Evolutionary conservation across 2,797 vertebrate species (phyloP).

Genomic region (Acanthiza pusilla): DNA sequence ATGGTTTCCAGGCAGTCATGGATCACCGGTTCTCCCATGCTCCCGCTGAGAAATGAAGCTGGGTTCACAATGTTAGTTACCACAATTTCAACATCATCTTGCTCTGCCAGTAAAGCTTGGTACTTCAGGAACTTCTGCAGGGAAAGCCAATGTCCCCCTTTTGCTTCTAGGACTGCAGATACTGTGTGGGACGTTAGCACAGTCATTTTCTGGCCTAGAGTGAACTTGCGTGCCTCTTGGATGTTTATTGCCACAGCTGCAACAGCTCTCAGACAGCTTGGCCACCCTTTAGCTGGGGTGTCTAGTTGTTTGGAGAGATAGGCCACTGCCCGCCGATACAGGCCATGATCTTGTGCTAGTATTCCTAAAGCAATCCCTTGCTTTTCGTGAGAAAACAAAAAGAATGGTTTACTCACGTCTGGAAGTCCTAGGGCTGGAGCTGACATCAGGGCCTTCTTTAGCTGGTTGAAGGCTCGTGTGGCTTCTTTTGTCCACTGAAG

Average conservation of each 20-base stretch:
- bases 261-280: too few relatives aligned
- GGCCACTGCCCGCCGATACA: too few relatives aligned
- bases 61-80: neutral
- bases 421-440: neutral
- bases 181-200: neutral
- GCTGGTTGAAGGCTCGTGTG: fast-evolving
- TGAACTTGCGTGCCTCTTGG: neutral
- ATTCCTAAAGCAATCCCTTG: too few relatives aligned
- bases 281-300: too few relatives aligned
- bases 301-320: neutral
- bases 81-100: neutral
- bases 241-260: neutral
- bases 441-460: neutral
- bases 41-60: neutral
- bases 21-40: neutral
- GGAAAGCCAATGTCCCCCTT: neutral
- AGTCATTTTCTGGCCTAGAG: neutral
- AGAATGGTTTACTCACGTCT: neutral
- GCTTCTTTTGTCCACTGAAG: neutral
- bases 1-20: neutral
- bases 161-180: neutral
- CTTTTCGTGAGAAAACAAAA: neutral
- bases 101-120: neutral
- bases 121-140: neutral
- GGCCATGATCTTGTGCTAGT: too few relatives aligned